Percentiles rank a stretch among this genome's conserved stretches.
These are phyloP conservation scores for Petroica traversi DNA, from an alignment of 2,113 vertebrate genomes.

Conservation along the genomic window DNA sequence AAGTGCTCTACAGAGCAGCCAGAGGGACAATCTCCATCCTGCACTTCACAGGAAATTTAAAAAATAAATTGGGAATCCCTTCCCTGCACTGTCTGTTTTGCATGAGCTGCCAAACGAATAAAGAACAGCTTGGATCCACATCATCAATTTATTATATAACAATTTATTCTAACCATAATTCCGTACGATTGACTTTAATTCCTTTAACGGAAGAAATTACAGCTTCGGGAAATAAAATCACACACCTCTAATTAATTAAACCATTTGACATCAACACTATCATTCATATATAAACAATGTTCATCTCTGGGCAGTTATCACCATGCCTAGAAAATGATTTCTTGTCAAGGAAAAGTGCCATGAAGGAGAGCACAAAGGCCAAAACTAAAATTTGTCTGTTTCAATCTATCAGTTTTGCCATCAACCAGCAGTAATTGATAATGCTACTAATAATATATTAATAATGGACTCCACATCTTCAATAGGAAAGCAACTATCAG, in stretches of 20 bases:
- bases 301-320: background rate
- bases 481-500: background rate
- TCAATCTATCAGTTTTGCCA: background rate
- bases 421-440: background rate
- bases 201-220: conserved; percentile 16
- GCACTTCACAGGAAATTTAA: background rate
- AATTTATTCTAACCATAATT: conserved; percentile 23
- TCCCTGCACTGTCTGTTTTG: background rate
- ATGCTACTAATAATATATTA: background rate
- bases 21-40: background rate
- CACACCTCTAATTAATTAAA: conserved; percentile 38
- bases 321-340: background rate
- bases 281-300: conserved; percentile 1
- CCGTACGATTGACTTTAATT: background rate
- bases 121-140: conserved; percentile 24
- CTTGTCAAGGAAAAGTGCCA: background rate
- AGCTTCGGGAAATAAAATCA: conserved; percentile 39
- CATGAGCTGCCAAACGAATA: background rate
- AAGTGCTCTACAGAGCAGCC: background rate
- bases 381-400: background rate
- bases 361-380: background rate
- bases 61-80: background rate
- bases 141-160: conserved; percentile 13
- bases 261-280: conserved; percentile 17
- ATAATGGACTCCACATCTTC: background rate